These are phyloP conservation scores for Aproaerema taeniolella DNA, from an alignment of 2,888 invertebrate species.

Conservation along the genomic window DNA sequence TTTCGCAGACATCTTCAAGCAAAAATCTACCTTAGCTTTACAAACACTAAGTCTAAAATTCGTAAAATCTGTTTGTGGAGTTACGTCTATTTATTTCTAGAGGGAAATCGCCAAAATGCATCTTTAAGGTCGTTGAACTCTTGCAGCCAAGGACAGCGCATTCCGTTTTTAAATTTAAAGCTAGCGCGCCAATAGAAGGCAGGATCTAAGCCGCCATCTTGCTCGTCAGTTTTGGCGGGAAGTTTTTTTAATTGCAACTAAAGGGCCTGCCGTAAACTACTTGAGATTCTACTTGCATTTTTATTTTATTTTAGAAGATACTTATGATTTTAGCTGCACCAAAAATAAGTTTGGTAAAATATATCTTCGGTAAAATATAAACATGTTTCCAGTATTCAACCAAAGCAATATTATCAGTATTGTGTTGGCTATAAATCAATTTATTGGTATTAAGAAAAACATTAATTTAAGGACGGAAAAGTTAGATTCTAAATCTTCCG, in stretches of 20 bases:
- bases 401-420: no score
- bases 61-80: slow-evolving; percentile 28
- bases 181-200: slow-evolving; percentile 74
- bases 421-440: no score
- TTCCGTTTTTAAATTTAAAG: slow-evolving; percentile 74
- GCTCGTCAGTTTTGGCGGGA: slow-evolving; percentile 63
- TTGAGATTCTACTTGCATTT: no score
- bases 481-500: no score
- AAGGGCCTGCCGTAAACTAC: slow-evolving; percentile 31
- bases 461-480: no score
- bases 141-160: slow-evolving; percentile 73
- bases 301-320: no score
- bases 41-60: slow-evolving; percentile 35
- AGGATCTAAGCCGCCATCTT: slow-evolving; percentile 75
- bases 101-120: slow-evolving; percentile 72
- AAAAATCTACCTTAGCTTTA: slow-evolving; percentile 34
- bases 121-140: slow-evolving; percentile 73
- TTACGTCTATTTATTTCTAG: slow-evolving; percentile 46
- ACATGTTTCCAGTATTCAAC: no score
- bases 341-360: no score
- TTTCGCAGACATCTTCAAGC: slow-evolving; percentile 29
- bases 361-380: no score
- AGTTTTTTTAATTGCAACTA: slow-evolving; percentile 50
- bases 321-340: no score
- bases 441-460: no score